Conservation (phyloP, 2,888 invertebrate genomes). For the Clepsis dumicolana region DNA sequence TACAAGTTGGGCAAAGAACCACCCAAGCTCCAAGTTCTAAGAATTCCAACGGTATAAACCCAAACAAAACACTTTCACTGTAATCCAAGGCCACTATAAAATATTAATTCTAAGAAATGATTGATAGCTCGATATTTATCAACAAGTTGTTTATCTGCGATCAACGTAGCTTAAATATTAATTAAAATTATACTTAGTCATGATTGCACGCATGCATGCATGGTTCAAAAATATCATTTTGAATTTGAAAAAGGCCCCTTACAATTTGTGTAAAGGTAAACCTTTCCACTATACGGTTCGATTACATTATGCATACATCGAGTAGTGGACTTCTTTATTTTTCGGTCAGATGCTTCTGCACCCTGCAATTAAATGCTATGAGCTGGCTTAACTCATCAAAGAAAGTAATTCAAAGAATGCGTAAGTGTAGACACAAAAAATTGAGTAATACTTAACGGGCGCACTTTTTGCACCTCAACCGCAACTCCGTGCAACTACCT, state of each 20-base stretch:
- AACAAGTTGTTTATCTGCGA: neutral
- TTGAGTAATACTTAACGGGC: neutral
- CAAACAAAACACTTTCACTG: conserved; percentile 4
- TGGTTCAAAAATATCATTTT: neutral
- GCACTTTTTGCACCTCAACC: neutral
- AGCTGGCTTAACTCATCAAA: neutral
- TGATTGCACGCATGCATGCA: too few species aligned
- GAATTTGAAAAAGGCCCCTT: neutral
- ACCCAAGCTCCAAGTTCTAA: neutral
- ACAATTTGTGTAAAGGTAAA: neutral
- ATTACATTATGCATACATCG: neutral
- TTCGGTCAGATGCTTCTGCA: too few species aligned
- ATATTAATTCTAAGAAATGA: conserved; percentile 14
- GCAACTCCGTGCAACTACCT: neutral
- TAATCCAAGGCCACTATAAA: neutral
- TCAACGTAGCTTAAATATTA: neutral
- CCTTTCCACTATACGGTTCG: neutral
- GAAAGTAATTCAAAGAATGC: neutral
- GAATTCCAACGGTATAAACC: neutral
- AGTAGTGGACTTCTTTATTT: neutral
- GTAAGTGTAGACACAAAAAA: neutral
- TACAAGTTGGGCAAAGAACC: neutral
- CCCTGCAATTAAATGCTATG: neutral
- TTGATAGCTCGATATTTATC: conserved; percentile 9
- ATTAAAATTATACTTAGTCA: conserved; percentile 9